These are phyloP conservation scores for Mnemiopsis leidyi DNA, from an alignment of 37 sponge, comb jelly and placozoan genomes.

Conservation along the genomic window DNA sequence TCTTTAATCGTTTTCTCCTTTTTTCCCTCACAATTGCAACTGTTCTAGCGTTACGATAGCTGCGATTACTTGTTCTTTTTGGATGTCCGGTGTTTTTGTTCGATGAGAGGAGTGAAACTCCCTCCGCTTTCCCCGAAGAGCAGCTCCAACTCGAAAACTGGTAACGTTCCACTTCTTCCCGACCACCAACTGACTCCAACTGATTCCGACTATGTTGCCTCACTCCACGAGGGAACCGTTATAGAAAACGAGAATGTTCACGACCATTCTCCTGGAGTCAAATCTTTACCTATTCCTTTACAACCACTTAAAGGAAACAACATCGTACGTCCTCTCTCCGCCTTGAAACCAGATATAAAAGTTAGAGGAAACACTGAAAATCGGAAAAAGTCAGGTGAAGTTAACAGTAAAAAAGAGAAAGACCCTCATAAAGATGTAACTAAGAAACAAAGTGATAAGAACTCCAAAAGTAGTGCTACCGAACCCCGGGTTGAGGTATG, in stretches of 20 bases:
- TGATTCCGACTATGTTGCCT: neutral
- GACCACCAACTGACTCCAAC: neutral
- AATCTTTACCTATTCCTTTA: too few relatives aligned
- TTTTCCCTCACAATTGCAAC: neutral
- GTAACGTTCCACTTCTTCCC: neutral
- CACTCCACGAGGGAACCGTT: neutral
- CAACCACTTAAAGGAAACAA: too few relatives aligned
- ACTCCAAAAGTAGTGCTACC: too few relatives aligned
- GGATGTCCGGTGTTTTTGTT: neutral
- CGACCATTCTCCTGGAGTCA: too few relatives aligned
- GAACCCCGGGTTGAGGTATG: neutral
- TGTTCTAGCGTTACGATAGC: neutral
- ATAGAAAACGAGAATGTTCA: neutral
- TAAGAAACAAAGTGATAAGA: too few relatives aligned
- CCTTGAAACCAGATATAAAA: neutral
- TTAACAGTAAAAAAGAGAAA: neutral
- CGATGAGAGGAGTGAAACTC: neutral
- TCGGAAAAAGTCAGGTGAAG: neutral
- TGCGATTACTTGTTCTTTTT: neutral
- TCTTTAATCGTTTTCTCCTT: neutral
- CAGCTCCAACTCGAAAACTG: neutral
- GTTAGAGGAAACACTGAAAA: neutral
- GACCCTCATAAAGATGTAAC: too few relatives aligned
- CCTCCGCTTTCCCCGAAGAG: neutral
- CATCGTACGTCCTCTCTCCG: neutral